Evolutionary conservation across 2,797 vertebrate species (phyloP), one percentile per base, ranked within the genome.

Genomic region (Lindbergichthys nudifrons): DNA sequence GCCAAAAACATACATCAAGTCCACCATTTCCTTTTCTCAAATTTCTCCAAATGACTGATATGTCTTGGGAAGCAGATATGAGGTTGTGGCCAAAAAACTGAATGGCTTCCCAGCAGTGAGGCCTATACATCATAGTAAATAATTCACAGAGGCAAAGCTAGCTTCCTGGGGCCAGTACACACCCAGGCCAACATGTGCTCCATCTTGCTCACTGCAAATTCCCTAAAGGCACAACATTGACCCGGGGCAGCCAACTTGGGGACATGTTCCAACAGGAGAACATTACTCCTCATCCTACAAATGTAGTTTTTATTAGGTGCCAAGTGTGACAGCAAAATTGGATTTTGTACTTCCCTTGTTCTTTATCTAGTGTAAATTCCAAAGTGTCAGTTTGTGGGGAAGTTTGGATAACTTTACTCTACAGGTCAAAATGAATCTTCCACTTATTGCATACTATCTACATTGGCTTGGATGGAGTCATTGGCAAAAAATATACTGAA

Each of bases 101-200:
- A 92, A 83, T 80, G 77, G 80, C 79, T 90, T 88, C 87, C 88
- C 82, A 85, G 84, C 89, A 90, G 86, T 52, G 2, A 77, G 70
- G 69, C 64, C 87, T 70, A 93, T 93, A 92, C 84, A 94, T 94
- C 93, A 93, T 80, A 68, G 87, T 93, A 91, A 94, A 94, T 93
- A 93, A 93, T 93, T 90, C 83, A 92, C 87, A 74, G 70, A 81
- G 88, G 89, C 86, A 85, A 83, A 85, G 83, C 79, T 75, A 78
- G 87, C 83, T 91, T 91, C 81, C 88, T 42, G 68, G 50, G 81
- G 87, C 88, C 84, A 84, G 78, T 75, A 53, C 57, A 70, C 64
- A 12, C 77, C 73, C 75, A 79, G 73, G 82, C 89, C 83, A 89
- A 92, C 89, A 90, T 90, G 86, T 81, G 82, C 92, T 93, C 84